These are phyloP conservation scores for Threskiornis aethiopicus DNA, from an alignment of 2,797 vertebrate genomes.

Conservation along the genomic window DNA sequence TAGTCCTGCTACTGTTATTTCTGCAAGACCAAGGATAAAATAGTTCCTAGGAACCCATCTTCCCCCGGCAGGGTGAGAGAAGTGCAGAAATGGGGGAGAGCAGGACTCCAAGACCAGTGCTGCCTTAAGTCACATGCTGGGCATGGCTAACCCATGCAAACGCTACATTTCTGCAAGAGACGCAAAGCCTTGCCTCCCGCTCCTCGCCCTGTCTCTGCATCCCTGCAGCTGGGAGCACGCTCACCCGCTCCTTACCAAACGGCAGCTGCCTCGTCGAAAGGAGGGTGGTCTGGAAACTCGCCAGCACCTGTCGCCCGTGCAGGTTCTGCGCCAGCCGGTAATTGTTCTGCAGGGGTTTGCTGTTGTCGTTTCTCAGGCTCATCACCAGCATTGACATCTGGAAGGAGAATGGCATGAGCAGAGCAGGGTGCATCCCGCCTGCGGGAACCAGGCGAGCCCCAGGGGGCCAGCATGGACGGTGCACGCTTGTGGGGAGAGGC, in stretches of 20 bases:
- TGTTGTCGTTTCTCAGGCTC: constrained; percentile 38
- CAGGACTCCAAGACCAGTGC: background rate
- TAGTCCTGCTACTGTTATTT: background rate
- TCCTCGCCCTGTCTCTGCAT: rapidly evolving
- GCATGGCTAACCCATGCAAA: background rate
- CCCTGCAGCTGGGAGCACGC: background rate
- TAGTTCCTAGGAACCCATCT: background rate
- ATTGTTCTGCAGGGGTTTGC: constrained; percentile 66
- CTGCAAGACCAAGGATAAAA: background rate
- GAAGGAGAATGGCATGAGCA: background rate
- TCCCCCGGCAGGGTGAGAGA: background rate
- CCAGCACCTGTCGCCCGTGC: constrained; percentile 58
- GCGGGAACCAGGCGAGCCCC: background rate
- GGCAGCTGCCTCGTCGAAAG: background rate
- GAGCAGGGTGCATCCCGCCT: rapidly evolving
- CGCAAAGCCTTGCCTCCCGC: background rate
- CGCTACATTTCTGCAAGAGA: background rate
- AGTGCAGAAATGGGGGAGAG: background rate
- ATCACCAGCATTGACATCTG: constrained; percentile 73
- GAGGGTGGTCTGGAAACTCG: constrained; percentile 51
- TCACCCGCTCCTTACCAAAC: background rate
- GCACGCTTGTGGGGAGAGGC: rapidly evolving
- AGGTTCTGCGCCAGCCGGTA: constrained; percentile 70
- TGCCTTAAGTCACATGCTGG: rapidly evolving
- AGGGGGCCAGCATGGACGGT: rapidly evolving